These are phyloP conservation scores for Rhegmatorhina hoffmannsi DNA, from an alignment of 2,113 vertebrate species.

Conservation along the genomic window DNA sequence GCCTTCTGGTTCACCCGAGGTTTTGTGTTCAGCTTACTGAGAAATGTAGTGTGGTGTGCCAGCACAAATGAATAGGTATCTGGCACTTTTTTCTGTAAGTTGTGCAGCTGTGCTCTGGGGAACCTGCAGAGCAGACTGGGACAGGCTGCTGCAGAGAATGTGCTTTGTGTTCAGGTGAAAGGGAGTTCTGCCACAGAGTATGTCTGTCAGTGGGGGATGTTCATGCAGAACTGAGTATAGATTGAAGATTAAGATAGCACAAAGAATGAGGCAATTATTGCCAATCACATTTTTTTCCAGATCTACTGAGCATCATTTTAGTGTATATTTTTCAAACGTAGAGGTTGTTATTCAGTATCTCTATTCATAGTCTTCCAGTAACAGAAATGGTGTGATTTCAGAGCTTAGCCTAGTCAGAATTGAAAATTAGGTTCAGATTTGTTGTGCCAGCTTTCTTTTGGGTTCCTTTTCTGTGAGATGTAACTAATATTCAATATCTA, in stretches of 20 bases:
- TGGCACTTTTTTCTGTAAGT: neutral
- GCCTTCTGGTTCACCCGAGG: slow-evolving; percentile 53
- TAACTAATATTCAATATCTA: neutral
- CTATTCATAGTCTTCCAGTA: neutral
- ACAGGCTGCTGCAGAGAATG: neutral
- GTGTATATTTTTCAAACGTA: neutral
- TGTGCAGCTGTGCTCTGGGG: neutral
- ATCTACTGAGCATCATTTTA: neutral
- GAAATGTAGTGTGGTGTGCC: slow-evolving; percentile 38
- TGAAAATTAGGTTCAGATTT: neutral
- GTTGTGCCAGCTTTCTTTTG: neutral
- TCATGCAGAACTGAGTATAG: neutral
- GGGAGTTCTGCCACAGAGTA: neutral
- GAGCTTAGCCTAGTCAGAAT: neutral
- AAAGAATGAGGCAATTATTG: neutral
- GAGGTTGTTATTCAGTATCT: neutral
- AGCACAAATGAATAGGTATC: slow-evolving; percentile 13
- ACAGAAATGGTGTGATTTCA: neutral
- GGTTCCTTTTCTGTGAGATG: neutral
- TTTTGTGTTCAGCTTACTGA: neutral
- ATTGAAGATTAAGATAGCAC: neutral
- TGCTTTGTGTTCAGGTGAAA: neutral
- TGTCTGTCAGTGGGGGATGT: neutral
- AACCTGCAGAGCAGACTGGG: neutral
- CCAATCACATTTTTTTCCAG: fast-evolving